phyloP scores from a whole-genome alignment of 2,888 invertebrate genomes.

The Mechanitis messenoides region DNA sequence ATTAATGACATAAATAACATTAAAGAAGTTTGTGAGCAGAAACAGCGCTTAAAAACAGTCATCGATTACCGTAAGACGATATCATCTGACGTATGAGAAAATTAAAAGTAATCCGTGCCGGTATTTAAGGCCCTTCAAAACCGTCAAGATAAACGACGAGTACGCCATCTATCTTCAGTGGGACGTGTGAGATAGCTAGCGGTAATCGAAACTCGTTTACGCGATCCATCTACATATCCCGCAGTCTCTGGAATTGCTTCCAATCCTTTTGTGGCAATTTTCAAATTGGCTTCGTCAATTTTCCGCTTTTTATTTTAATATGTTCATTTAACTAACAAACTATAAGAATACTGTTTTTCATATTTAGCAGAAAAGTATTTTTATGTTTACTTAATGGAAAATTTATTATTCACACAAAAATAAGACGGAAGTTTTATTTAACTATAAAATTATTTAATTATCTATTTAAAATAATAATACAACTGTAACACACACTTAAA shows the following conservation, averaged over 20 bases:
- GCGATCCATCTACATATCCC: slow-evolving; percentile 32
- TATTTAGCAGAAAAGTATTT: too few species aligned
- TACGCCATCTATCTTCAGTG: slow-evolving; percentile 60
- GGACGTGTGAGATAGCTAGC: slow-evolving; percentile 20
- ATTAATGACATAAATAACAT: too few species aligned
- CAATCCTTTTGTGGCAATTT: slow-evolving; percentile 19
- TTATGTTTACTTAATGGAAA: too few species aligned
- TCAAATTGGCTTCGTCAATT: slow-evolving; percentile 9
- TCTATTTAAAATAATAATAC: too few species aligned
- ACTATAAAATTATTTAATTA: too few species aligned
- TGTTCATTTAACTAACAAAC: not conserved
- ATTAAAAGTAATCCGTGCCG: slow-evolving; percentile 3
- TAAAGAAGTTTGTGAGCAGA: too few species aligned
- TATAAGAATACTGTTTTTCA: not conserved
- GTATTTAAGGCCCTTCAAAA: slow-evolving; percentile 39
- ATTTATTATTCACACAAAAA: too few species aligned
- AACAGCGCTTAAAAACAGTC: too few species aligned
- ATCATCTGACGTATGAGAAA: not conserved
- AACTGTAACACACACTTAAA: too few species aligned
- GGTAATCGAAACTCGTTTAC: slow-evolving; percentile 38
- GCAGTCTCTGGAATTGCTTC: slow-evolving; percentile 19
- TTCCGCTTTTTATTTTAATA: not conserved
- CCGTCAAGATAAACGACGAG: slow-evolving; percentile 51
- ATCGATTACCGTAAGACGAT: not conserved
- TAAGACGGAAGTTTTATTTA: too few species aligned